Evolutionary conservation across 2,888 invertebrate species (phyloP), one percentile per base, ranked within the genome.

Genomic region (Eristalis pertinax): DNA sequence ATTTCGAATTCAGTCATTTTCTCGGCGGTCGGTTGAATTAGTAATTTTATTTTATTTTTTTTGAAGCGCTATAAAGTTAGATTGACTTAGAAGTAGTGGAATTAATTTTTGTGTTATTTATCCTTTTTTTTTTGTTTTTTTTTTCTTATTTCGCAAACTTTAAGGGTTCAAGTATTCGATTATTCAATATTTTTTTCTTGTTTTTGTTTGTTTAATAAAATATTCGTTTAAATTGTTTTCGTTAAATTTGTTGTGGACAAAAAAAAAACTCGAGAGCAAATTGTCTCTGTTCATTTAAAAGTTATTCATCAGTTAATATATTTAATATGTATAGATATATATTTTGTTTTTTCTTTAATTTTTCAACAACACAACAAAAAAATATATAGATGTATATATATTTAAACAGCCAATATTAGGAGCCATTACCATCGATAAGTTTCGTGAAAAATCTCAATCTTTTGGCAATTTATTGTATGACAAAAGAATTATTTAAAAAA

Each of bases 371-470:
- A 75, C 73, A 84, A 88, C 79, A 84, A 80, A 88, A 84, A 84
- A 84, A 76, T 50, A 50, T 50, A 50, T 50, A 50, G 50, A 50
- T 43, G 15, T 43, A 43, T 43, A 43, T 43, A n/a, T 85, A 89
- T 90, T 89, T 90, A 91, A 91, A 91, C 89, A 91, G 92, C 92
- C 92, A 93, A 92, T 92, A 93, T 92, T 91, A 93, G 93, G 93
- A 93, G 93, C 93, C 93, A 92, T 92, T 92, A 91, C 91, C 92
- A 93, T 92, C 93, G 92, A 93, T 93, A 93, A 93, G 93, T 93
- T 93, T 93, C 93, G 93, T 93, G 92, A 92, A 93, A 93, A 93
- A 93, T 93, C 93, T 91, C 91, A 91, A 92, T 92, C 92, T 91
- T 92, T 92, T 92, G 92, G 92, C 92, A 92, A 92, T 91, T 91